These are phyloP conservation scores for Xestia c-nigrum DNA, from an alignment of 2,888 invertebrate genomes.

Conservation along the genomic window DNA sequence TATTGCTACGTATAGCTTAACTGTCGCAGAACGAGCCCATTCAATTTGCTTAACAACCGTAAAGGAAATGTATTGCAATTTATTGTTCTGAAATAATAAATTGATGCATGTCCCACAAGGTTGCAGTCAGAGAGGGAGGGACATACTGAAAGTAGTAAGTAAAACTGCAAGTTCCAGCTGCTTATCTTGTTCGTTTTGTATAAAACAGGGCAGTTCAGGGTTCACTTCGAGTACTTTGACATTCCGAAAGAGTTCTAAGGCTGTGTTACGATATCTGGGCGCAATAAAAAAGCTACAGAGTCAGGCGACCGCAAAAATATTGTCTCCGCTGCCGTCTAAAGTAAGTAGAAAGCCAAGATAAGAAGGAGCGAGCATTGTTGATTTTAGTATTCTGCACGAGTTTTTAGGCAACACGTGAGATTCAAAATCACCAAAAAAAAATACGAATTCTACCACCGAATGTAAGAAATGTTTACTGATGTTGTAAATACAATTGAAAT, in stretches of 20 bases:
- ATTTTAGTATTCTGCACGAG: conserved; percentile 66
- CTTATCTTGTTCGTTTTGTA: background rate
- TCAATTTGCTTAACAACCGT: conserved; percentile 5
- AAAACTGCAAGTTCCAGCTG: background rate
- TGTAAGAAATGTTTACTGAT: conserved; percentile 30
- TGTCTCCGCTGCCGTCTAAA: conserved; percentile 60
- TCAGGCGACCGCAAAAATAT: conserved; percentile 62
- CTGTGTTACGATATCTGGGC: conserved; percentile 42
- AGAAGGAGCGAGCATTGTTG: conserved; percentile 60
- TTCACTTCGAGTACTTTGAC: conserved; percentile 11
- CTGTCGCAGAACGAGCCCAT: conserved; percentile 16
- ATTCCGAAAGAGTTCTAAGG: conserved; percentile 35
- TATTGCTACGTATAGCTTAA: conserved; percentile 20
- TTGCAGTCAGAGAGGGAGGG: background rate
- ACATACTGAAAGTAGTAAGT: background rate
- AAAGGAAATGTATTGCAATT: background rate
- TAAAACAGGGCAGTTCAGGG: conserved; percentile 2
- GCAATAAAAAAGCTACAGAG: conserved; percentile 58
- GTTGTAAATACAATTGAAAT: conserved; percentile 49
- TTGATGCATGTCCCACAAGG: background rate
- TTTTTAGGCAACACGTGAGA: conserved; percentile 50
- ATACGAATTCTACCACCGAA: conserved; percentile 12
- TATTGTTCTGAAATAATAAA: background rate
- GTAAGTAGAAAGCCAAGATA: conserved; percentile 64
- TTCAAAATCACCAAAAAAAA: conserved; percentile 27